Percentiles rank a stretch among this genome's conserved stretches.
phyloP scores from a whole-genome alignment of 1,140 invertebrate species.

The Psilanteris sp. region DNA sequence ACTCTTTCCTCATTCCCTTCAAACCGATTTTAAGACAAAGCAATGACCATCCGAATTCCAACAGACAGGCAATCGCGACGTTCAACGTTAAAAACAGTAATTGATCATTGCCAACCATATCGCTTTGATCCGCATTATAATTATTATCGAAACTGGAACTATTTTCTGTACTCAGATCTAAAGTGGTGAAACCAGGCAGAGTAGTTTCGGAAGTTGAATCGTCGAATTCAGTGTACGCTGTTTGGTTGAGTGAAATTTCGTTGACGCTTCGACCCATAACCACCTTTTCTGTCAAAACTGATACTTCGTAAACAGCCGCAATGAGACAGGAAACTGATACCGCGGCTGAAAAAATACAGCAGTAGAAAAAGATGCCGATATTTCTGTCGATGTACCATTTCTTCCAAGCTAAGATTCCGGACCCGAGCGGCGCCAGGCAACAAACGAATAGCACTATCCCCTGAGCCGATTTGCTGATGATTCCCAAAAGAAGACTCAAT shows the following conservation, averaged over 20 bases:
- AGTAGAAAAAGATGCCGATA: slow-evolving; percentile 82
- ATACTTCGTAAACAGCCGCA: slow-evolving; percentile 63
- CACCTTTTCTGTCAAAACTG: slow-evolving; percentile 12
- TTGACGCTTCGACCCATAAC: not conserved
- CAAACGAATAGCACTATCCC: slow-evolving; percentile 79
- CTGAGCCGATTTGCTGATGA: slow-evolving; percentile 76
- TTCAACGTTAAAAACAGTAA: slow-evolving; percentile 82
- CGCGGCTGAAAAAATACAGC: slow-evolving; percentile 62
- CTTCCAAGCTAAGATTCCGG: slow-evolving; percentile 82
- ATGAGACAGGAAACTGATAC: slow-evolving; percentile 62
- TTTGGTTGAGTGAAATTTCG: not conserved
- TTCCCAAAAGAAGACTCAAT: slow-evolving; percentile 80
- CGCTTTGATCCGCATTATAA: too few relatives aligned
- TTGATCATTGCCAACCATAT: too few relatives aligned
- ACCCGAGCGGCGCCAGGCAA: slow-evolving; percentile 79
- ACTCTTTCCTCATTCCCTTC: slow-evolving; percentile 82
- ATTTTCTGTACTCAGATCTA: slow-evolving; percentile 3
- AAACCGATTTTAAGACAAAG: slow-evolving; percentile 82
- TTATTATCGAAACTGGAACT: not conserved
- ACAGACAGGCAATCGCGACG: slow-evolving; percentile 81
- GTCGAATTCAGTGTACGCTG: not conserved
- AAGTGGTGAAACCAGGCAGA: not conserved
- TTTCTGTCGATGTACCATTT: slow-evolving; percentile 85
- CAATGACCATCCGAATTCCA: slow-evolving; percentile 82
- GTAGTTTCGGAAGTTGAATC: not conserved